Percentiles rank a stretch among this genome's conserved stretches.
Conservation (phyloP, 2,113 vertebrate species). For the Romanogobio albipinnatus region DNA sequence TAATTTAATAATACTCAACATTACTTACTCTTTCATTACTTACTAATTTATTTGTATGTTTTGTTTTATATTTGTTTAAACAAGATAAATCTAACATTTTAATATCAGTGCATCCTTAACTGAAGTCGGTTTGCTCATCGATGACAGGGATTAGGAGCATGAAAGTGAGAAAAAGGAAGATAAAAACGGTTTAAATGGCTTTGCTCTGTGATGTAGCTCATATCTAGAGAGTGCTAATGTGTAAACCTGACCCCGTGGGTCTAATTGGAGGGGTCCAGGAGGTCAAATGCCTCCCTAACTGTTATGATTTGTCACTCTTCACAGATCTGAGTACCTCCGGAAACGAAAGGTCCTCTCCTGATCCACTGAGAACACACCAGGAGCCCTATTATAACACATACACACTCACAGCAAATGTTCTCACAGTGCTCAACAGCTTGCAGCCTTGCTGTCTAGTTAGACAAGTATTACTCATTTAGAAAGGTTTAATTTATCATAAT, state of each 20-base stretch:
- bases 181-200: background rate
- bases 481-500: background rate
- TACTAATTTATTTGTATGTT: background rate
- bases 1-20: background rate
- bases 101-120: background rate
- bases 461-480: background rate
- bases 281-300: constrained; percentile 73
- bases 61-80: background rate
- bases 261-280: constrained; percentile 64
- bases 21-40: background rate
- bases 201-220: constrained; percentile 43
- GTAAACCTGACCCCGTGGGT: constrained; percentile 63
- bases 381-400: constrained; percentile 24
- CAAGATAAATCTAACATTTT: background rate
- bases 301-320: constrained; percentile 70
- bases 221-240: constrained; percentile 58
- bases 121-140: background rate
- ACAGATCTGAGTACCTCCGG: constrained; percentile 49
- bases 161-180: constrained; percentile 19
- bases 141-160: constrained; percentile 22
- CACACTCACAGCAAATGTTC: constrained; percentile 56
- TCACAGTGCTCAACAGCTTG: constrained; percentile 39
- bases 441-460: background rate
- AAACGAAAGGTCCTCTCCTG: constrained; percentile 26
- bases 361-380: constrained; percentile 25